Evolutionary conservation across 1,140 invertebrate genomes (phyloP), one percentile per base, ranked within the genome.

Genomic region (Steinernema khuongi): DNA sequence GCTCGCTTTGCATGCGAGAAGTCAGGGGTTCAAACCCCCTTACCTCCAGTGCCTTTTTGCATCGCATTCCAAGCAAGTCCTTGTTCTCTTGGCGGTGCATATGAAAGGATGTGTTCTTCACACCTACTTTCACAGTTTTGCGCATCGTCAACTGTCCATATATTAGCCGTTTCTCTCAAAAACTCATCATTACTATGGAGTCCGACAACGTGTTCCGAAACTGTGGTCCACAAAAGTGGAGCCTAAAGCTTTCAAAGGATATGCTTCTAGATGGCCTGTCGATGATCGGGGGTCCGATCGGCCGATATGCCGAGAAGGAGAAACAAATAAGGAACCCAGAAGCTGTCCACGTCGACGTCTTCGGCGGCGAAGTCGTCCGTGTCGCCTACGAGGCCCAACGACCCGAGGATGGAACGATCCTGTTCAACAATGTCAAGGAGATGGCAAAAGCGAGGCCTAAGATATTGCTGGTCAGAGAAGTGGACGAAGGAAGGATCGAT

Each of bases 1-100:
- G 74, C 72, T 75, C 74, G 74, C 74, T 75, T 75, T 75, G 74
- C 74, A 75, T 75, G 74, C 74, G 74, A 75, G 72, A 75, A 60
- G 74, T 28, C 74, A 29, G 73, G 74, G 74, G 74, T 75, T 75
- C 74, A 72, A 74, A 36, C 32, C 72, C 72, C 72, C 71, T 32
- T 72, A 72, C 71, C 71, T 72, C 71, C 71, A 72, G n/a, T 41
- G n/a, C n/a, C n/a, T 41, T 14, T 60, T 60, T 4, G 50, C 50
- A 2, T 60, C 50, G 50, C 50, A 17, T 60, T 60, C 2, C 22
- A n/a, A 11, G 7, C 7, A 7, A n/a, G 7, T 41, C n/a, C n/a
- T 41, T 41, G 36, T n/a, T 41, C n/a, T 41, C n/a, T 60, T 41
- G 7, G 36, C 36, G n/a, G 36, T n/a, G 36, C 36, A 41, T 41